A percentile compares a stretch with the other conserved stretches of the same genome.
Evolutionary conservation across 2,797 vertebrate genomes (phyloP).

Genomic region (Ctenopoma kingsleyae): DNA sequence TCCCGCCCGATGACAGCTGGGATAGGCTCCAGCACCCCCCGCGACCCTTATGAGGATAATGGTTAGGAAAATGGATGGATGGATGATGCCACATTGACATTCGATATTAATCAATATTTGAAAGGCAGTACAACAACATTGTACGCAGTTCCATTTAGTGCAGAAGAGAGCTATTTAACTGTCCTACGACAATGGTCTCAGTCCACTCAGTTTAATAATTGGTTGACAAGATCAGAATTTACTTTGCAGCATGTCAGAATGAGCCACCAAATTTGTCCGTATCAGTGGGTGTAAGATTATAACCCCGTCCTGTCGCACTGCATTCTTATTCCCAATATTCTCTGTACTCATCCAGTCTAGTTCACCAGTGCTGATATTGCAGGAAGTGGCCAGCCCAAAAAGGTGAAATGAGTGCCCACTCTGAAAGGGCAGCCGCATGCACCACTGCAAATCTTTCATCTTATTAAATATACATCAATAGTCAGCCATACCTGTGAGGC

Average conservation of each 20-base stretch:
- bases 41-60: no score
- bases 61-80: no score
- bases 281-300: neutral
- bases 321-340: neutral
- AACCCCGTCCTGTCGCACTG: neutral
- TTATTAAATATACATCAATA: slow-evolving; percentile 85
- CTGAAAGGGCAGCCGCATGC: slow-evolving; percentile 77
- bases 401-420: slow-evolving; percentile 67
- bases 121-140: no score
- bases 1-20: no score
- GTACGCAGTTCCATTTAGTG: no score
- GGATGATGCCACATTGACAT: neutral
- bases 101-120: neutral
- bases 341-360: slow-evolving; percentile 10
- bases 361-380: slow-evolving; percentile 60
- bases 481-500: slow-evolving; percentile 67
- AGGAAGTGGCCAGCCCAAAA: slow-evolving; percentile 49
- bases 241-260: no score
- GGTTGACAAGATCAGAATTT: no score
- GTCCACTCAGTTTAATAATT: no score
- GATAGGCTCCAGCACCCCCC: no score
- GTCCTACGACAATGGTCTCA: no score
- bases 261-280: neutral
- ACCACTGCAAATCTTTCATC: slow-evolving; percentile 75
- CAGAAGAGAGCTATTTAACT: no score